Conservation (phyloP, 2,113 vertebrate genomes). For the Cygnus atratus region DNA sequence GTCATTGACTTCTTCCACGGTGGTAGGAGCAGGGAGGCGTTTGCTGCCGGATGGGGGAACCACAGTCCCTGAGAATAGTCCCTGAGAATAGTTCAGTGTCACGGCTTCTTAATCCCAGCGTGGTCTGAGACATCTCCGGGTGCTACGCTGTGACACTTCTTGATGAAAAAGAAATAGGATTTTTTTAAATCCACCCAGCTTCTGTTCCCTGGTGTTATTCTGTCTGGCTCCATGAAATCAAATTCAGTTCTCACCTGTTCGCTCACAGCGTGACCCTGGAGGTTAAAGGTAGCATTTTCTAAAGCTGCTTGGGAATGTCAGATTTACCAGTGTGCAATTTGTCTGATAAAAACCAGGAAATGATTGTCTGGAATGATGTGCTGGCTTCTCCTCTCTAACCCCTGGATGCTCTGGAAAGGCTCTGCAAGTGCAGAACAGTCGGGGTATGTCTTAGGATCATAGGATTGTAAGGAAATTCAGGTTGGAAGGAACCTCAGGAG, state of each 20-base stretch:
- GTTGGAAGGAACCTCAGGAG: background rate
- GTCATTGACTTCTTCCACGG: rapidly evolving
- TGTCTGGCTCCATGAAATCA: too few relatives aligned
- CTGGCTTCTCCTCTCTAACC: background rate
- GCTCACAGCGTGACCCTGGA: background rate
- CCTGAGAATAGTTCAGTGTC: background rate
- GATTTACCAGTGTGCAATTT: background rate
- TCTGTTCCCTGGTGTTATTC: background rate
- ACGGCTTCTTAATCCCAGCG: background rate
- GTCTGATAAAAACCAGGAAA: background rate
- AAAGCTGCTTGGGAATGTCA: background rate
- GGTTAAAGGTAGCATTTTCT: background rate
- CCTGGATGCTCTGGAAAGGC: background rate
- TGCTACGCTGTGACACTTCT: background rate
- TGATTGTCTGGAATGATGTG: background rate
- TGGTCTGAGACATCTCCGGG: background rate
- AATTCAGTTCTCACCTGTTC: background rate
- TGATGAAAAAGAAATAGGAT: background rate
- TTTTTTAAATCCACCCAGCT: background rate
- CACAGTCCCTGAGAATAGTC: rapidly evolving
- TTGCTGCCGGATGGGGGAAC: background rate
- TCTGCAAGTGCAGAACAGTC: background rate
- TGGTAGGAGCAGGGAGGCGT: background rate
- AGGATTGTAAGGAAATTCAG: background rate
- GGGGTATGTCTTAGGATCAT: background rate